These are phyloP conservation scores for Acanthis flammea DNA, from an alignment of 2,797 vertebrate genomes.

Conservation along the genomic window DNA sequence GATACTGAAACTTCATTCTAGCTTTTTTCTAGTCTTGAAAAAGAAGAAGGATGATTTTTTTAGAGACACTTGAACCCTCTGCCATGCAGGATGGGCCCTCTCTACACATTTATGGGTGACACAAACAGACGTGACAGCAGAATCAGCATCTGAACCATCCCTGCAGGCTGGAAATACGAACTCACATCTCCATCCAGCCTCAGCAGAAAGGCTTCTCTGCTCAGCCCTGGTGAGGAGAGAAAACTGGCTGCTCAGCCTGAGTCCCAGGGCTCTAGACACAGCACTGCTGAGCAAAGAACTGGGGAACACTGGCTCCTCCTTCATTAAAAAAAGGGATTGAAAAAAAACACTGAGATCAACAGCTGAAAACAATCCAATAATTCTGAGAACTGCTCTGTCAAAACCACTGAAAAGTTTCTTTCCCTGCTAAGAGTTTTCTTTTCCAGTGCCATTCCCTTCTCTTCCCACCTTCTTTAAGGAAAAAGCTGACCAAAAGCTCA, in stretches of 20 bases:
- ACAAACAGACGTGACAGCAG: conserved; percentile 2
- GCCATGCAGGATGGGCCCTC: not conserved
- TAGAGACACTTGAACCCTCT: not conserved
- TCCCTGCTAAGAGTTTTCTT: not conserved
- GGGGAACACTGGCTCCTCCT: not conserved
- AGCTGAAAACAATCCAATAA: not conserved
- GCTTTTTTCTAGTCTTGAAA: not conserved
- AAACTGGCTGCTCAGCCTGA: not conserved
- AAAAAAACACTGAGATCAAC: conserved; percentile 32
- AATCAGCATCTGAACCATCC: not conserved
- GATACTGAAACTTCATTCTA: not conserved
- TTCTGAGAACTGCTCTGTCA: not conserved
- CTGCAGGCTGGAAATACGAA: not conserved
- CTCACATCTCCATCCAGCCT: not conserved
- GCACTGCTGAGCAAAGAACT: not conserved
- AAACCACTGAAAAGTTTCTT: not conserved
- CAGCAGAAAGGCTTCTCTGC: not conserved
- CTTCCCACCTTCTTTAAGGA: not conserved
- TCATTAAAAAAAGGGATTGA: not conserved
- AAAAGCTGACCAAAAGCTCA: not conserved
- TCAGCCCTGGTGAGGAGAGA: not conserved
- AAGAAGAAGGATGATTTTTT: not conserved
- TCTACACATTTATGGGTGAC: not conserved
- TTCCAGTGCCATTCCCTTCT: not conserved
- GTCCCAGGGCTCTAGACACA: not conserved